Conservation (phyloP, 2,888 invertebrate species). For the Gisinianus flammeolus region DNA sequence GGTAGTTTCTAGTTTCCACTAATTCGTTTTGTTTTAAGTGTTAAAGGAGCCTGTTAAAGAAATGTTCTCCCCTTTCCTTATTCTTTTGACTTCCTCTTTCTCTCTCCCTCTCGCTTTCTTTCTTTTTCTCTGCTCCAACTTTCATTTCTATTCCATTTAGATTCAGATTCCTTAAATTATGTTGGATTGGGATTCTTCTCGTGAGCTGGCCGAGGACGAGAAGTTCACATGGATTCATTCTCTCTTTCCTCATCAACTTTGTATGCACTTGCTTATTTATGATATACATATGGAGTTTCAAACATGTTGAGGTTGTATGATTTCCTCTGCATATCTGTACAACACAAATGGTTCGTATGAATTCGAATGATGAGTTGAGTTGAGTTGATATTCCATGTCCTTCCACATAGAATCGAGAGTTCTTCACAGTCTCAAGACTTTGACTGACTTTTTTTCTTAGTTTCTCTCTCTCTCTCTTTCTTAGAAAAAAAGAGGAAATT, state of each 20-base stretch:
- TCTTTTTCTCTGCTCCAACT: background rate
- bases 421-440: no score
- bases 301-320: background rate
- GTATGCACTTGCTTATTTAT: background rate
- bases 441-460: background rate
- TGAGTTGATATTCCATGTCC: no score
- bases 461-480: background rate
- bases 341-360: no score
- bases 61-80: no score
- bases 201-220: no score
- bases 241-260: background rate
- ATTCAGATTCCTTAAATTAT: no score
- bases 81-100: background rate
- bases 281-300: no score
- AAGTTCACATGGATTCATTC: no score
- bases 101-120: background rate
- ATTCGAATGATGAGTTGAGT: background rate
- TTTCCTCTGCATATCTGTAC: background rate
- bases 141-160: no score
- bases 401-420: no score
- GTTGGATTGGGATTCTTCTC: no score
- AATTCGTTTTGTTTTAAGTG: background rate
- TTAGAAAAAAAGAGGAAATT: no score
- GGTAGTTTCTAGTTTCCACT: background rate
- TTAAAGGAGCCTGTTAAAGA: background rate